Evolutionary conservation across 2,888 invertebrate species (phyloP).

Genomic region (Apomyelois bistriatella): DNA sequence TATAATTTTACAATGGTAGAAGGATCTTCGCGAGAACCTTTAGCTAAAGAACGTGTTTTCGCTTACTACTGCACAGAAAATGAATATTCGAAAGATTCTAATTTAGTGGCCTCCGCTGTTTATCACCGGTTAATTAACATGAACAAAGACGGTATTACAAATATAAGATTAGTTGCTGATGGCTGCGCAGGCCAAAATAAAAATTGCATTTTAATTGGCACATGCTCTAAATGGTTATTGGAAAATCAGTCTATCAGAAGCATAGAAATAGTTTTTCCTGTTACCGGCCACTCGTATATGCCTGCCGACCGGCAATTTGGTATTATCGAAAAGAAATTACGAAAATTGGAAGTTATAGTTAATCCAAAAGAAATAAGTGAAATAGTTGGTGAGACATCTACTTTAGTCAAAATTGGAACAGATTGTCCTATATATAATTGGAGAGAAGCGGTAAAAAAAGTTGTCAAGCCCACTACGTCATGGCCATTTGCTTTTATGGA

Average conservation of each 20-base stretch:
- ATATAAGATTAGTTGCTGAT: constrained; percentile 11
- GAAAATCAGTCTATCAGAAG: background rate
- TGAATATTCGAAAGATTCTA: constrained; percentile 18
- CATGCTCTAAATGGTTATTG: constrained; percentile 6
- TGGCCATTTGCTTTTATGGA: constrained; percentile 22
- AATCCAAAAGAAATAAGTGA: background rate
- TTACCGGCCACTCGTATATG: constrained; percentile 11
- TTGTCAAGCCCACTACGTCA: constrained; percentile 20
- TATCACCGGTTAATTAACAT: constrained; percentile 18
- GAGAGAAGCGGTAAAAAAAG: constrained; percentile 16
- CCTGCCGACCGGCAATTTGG: constrained; percentile 19
- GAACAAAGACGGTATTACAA: background rate
- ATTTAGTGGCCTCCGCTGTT: constrained; percentile 32
- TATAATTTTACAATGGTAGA: constrained; percentile 13
- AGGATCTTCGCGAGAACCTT: constrained; percentile 7
- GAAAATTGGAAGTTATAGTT: constrained; percentile 25
- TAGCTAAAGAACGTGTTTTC: constrained; percentile 4
- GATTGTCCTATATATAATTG: constrained; percentile 21
- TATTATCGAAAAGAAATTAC: constrained; percentile 19
- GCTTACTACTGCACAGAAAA: constrained; percentile 19
- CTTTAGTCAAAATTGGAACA: constrained; percentile 21
- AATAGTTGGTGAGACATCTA: constrained; percentile 3
- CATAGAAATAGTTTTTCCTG: constrained; percentile 10
- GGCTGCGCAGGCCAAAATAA: constrained; percentile 12
- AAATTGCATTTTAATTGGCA: constrained; percentile 1